Evolutionary conservation across 2,888 invertebrate species (phyloP).

Genomic region (Ornithoptera priamus): DNA sequence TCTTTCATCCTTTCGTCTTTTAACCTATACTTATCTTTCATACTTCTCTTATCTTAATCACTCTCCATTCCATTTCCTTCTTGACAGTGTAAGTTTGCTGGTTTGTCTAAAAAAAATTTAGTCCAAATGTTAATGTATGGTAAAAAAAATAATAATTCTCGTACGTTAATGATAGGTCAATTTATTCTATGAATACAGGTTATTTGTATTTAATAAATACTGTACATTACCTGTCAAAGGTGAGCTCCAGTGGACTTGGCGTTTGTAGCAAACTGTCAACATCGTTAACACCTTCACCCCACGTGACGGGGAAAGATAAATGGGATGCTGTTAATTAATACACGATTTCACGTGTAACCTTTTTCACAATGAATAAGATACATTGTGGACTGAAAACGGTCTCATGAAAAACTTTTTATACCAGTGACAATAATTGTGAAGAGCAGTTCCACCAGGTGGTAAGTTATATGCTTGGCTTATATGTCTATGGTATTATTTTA

Average conservation of each 20-base stretch:
- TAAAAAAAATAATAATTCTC: neutral
- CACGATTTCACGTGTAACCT: neutral
- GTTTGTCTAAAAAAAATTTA: no score
- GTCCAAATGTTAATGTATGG: no score
- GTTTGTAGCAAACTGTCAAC: conserved; percentile 16
- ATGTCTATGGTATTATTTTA: no score
- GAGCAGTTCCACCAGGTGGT: no score
- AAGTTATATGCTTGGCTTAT: no score
- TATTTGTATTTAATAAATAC: neutral
- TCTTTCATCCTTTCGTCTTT: no score
- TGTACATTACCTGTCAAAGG: neutral
- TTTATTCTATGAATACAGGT: neutral
- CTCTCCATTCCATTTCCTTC: no score
- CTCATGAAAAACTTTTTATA: neutral
- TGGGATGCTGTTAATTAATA: conserved; percentile 15
- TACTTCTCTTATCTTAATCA: no score
- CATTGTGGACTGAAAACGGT: neutral
- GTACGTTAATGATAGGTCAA: neutral
- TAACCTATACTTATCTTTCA: no score
- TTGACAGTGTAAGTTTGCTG: no score
- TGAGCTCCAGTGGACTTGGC: conserved; percentile 3
- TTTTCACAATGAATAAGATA: neutral
- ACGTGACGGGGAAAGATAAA: conserved; percentile 21
- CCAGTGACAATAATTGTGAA: no score
- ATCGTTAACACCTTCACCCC: conserved; percentile 19